Conservation (phyloP, 1,140 invertebrate species). For the Gonioctena quinquepunctata region DNA sequence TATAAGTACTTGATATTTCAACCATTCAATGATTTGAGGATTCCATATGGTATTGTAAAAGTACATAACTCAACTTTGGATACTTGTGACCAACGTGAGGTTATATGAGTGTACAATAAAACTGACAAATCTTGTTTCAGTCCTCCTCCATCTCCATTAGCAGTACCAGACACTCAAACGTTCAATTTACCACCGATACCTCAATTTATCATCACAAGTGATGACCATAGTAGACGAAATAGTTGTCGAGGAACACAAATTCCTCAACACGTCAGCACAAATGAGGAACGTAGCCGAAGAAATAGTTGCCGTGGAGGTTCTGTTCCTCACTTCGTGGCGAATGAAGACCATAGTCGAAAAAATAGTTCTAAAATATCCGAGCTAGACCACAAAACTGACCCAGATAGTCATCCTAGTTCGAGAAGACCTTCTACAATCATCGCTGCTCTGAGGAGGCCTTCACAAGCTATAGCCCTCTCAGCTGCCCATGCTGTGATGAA, state of each 20-base stretch:
- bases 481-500: slow-evolving; percentile 56
- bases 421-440: slow-evolving; percentile 62
- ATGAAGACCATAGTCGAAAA: slow-evolving; percentile 17
- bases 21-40: too few relatives aligned
- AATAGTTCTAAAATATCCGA: background rate
- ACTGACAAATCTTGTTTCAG: background rate
- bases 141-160: slow-evolving; percentile 7
- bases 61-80: too few relatives aligned
- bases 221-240: slow-evolving; percentile 17
- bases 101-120: too few relatives aligned
- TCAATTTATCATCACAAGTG: slow-evolving; percentile 13
- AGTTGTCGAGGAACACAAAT: background rate
- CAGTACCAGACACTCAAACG: background rate
- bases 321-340: slow-evolving; percentile 6
- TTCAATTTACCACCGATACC: background rate
- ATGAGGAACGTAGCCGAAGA: slow-evolving; percentile 18
- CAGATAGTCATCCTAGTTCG: slow-evolving; percentile 38
- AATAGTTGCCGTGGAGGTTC: background rate
- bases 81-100: too few relatives aligned
- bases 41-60: too few relatives aligned
- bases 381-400: too few relatives aligned
- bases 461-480: slow-evolving; percentile 60
- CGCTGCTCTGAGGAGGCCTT: slow-evolving; percentile 61
- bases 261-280: slow-evolving; percentile 11
- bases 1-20: too few relatives aligned